These are phyloP conservation scores for Phoebastria nigripes DNA, from an alignment of 2,797 vertebrate genomes.

Conservation along the genomic window DNA sequence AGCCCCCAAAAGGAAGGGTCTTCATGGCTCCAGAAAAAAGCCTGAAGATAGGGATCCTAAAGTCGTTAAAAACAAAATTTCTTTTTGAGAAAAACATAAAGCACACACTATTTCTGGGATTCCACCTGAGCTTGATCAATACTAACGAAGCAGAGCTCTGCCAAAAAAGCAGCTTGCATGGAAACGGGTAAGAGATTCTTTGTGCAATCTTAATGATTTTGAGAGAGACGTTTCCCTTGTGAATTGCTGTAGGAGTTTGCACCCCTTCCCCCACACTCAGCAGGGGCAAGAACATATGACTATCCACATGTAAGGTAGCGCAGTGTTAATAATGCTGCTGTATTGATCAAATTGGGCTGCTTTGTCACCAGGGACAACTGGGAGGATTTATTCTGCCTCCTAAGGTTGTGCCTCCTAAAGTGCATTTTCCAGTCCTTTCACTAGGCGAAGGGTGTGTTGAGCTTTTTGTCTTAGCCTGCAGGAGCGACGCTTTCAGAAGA, in stretches of 20 bases:
- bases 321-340: conserved; percentile 66
- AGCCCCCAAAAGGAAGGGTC: background rate
- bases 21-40: background rate
- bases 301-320: conserved; percentile 20
- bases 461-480: conserved; percentile 25
- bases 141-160: background rate
- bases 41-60: background rate
- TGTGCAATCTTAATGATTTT: conserved; percentile 18
- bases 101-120: background rate
- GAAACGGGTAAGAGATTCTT: conserved; percentile 14
- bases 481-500: background rate
- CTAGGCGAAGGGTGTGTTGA: background rate
- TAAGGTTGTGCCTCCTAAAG: background rate
- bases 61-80: background rate
- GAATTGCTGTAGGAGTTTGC: conserved; percentile 38
- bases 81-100: background rate
- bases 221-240: background rate
- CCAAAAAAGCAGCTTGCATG: conserved; percentile 31
- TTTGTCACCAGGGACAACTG: conserved; percentile 24
- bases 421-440: conserved; percentile 41
- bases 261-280: background rate
- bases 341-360: conserved; percentile 67
- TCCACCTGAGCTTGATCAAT: background rate
- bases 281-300: conserved; percentile 21
- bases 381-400: conserved; percentile 34